Evolutionary conservation across 2,797 vertebrate genomes (phyloP).

Genomic region (Chiloscyllium punctatum): DNA sequence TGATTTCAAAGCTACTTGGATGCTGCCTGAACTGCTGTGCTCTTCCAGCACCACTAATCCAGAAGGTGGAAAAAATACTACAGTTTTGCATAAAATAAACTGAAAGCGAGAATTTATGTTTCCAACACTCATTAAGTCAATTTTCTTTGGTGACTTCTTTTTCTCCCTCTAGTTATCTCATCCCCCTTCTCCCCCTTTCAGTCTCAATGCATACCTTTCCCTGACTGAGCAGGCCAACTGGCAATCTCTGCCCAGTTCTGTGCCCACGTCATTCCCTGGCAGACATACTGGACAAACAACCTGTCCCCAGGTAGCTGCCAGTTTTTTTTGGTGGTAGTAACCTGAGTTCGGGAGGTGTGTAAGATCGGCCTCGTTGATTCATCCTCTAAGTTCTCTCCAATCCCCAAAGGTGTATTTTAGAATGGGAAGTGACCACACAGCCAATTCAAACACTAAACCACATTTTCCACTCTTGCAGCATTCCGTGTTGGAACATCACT

Average conservation of each 20-base stretch:
- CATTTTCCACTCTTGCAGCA: background rate
- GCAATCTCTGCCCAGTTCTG: background rate
- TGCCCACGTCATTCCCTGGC: background rate
- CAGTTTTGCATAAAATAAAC: background rate
- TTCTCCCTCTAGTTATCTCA: background rate
- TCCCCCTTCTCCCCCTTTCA: background rate
- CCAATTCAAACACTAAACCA: background rate
- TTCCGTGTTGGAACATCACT: background rate
- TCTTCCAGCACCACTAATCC: too few species aligned
- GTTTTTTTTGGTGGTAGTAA: background rate
- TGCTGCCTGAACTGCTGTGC: too few species aligned
- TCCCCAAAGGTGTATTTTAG: background rate
- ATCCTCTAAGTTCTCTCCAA: background rate
- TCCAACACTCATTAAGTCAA: background rate
- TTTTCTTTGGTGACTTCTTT: background rate
- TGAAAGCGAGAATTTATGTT: background rate
- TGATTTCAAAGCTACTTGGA: too few species aligned
- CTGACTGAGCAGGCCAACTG: background rate
- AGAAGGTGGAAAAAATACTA: too few species aligned
- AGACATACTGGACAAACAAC: background rate
- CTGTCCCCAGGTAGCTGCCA: background rate
- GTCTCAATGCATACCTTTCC: background rate
- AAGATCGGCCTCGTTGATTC: background rate
- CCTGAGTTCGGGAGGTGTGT: background rate
- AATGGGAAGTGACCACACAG: background rate